Evolutionary conservation across 1,140 invertebrate genomes (phyloP), one percentile per base, ranked within the genome.

Genomic region (Pogonomyrmex barbatus): DNA sequence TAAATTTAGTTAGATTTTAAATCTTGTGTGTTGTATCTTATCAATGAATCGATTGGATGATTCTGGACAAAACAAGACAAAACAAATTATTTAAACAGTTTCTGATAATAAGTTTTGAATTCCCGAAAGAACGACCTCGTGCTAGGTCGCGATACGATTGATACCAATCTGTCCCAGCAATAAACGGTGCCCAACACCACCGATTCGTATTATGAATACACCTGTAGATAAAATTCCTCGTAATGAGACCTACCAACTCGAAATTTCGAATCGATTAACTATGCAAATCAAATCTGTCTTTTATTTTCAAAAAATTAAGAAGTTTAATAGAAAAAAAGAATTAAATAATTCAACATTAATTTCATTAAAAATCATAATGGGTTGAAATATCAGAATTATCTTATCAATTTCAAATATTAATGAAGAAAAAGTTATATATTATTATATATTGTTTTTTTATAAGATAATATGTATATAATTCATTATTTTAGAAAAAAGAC

Each of bases 101-200:
- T 39, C 14, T 63, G 24, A 62, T 10, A 42, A 56, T 50, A 67
- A 78, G 65, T 68, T 81, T 86, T 56, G 9, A 36, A 52, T 33
- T 8, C 42, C 83, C 30, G 14, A 68, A 67, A 56, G 30, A 87
- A 71, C 84, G 77, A 82, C 36, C 65, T 86, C 63, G 30, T 85
- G 52, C 75, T 58, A 79, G 75, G 17, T 85, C 78, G 45, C 39
- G 56, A 36, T 54, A 4, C 12, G 5, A 24, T 82, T 79, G 65
- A 42, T 14, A 85, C n/a, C 52, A 78, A 30, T 71, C 12, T 6
- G 5, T 86, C 39, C 62, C 10, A 52, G 58, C 10, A n/a, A 71
- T 71, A 71, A 86, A 83, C 85, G 85, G 78, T 86, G 85, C 77
- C 12, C 36, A 73, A 82, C 45, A 62, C 30, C 78, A 83, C 67